These are phyloP conservation scores for Anoura caudifer DNA, from an alignment of 2,113 vertebrate species.

Conservation along the genomic window DNA sequence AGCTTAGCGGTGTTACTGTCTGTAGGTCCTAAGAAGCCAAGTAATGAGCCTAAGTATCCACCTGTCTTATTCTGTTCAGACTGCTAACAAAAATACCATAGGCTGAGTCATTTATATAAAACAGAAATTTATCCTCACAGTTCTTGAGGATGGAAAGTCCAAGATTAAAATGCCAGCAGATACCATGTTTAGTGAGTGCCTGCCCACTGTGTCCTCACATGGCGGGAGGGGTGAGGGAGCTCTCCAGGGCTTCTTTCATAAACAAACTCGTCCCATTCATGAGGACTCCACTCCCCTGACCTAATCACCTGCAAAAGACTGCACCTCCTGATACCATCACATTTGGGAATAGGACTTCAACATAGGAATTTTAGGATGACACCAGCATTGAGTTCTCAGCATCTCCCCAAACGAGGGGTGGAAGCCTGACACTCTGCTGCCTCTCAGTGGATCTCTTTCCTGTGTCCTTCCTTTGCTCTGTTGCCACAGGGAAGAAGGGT, in stretches of 20 bases:
- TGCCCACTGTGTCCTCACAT: background rate
- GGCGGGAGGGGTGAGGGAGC: background rate
- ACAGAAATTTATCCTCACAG: background rate
- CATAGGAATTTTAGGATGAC: background rate
- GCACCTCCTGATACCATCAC: background rate
- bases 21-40: background rate
- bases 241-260: background rate
- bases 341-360: background rate
- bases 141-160: background rate
- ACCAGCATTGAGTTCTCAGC: background rate
- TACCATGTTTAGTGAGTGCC: background rate
- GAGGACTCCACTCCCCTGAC: background rate
- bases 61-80: background rate
- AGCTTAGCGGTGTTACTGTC: background rate
- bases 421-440: fast-evolving
- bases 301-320: background rate
- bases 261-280: background rate
- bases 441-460: background rate
- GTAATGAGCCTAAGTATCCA: background rate
- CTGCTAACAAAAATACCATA: background rate
- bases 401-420: background rate
- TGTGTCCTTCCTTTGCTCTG: background rate
- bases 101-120: background rate
- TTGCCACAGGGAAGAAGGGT: background rate
- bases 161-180: background rate